Base-by-base conservation (phyloP, 2,113 vertebrate species). In the Trinectes maculatus region DNA sequence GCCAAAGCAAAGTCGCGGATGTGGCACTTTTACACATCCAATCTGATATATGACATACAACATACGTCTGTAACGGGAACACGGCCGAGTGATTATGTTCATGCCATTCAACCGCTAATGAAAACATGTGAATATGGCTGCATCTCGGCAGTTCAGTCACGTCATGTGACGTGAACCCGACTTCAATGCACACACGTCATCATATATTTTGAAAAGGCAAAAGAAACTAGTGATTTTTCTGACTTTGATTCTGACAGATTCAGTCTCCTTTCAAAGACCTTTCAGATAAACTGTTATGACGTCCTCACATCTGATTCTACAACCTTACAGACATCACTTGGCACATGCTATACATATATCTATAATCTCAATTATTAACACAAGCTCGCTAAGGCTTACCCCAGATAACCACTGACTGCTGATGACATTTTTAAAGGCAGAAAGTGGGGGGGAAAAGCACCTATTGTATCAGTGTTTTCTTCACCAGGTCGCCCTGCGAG, bases 101-200 rank as follows among this genome's bases (percentile, higher is more conserved):
- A 12, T 33, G 53, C 31, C 63, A 58, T 78, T 79, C 70, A 67
- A 54, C 61, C 64, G 57, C 47, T 67, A 61, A 80, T 70, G 61
- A 63, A 76, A 85, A 85, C 63, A 65, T 79, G 69, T 57, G 74
- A 81, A 72, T 31, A n/a, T 31, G 61, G 16, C 55, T 83, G 66
- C 65, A 58, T 79, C 71, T 73, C 64, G 6, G 22, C 52, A 76
- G 66, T 39, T 12, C 34, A 26, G 52, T 31, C 66, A 60, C 69
- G 74, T 76, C 71, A 22, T 82, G 46, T 73, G 74, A 86, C 65
- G 67, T 64, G 68, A 86, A 71, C 70, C 21, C 55, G 73, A 85
- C 76, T 82, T 79, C 57, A 59, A 56, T 60, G 76, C 39, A 8
- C 54, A n/a, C 59, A 65, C 42, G 60, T 84, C 79, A 71, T n/a